Evolutionary conservation across 2,888 invertebrate genomes (phyloP).

Genomic region (Brenthis hecate): DNA sequence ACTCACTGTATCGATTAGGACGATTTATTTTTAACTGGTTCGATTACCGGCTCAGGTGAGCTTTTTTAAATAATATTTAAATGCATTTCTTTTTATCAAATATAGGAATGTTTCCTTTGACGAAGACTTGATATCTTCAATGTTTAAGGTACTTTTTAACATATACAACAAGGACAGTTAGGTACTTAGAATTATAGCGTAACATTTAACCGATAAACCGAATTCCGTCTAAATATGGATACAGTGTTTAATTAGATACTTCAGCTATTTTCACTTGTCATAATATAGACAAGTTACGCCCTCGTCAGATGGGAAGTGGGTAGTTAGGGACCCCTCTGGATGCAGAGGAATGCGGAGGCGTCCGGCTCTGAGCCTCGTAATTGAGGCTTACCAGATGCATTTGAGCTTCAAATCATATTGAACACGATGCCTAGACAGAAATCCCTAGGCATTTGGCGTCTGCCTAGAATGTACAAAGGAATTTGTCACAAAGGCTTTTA

Average conservation of each 20-base stretch:
- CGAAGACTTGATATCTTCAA: too few relatives aligned
- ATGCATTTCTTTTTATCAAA: too few relatives aligned
- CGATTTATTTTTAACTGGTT: too few relatives aligned
- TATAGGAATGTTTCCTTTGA: too few relatives aligned
- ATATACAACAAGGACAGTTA: too few relatives aligned
- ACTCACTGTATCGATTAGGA: too few relatives aligned
- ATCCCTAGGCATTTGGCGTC: slow-evolving; percentile 1
- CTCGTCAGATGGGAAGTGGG: slow-evolving; percentile 40
- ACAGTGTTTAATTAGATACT: not conserved
- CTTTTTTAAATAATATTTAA: too few relatives aligned
- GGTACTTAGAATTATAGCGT: too few relatives aligned
- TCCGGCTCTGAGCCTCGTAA: slow-evolving; percentile 47
- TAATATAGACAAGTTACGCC: slow-evolving; percentile 31
- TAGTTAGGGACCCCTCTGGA: slow-evolving; percentile 49
- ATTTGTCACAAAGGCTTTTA: not conserved
- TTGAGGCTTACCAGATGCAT: slow-evolving; percentile 27
- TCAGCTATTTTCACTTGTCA: slow-evolving; percentile 1
- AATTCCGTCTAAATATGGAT: too few relatives aligned
- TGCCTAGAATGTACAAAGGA: slow-evolving; percentile 6
- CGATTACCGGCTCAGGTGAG: too few relatives aligned
- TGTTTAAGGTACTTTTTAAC: too few relatives aligned
- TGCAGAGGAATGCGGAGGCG: slow-evolving; percentile 63
- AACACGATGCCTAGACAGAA: slow-evolving; percentile 10
- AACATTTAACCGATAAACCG: too few relatives aligned
- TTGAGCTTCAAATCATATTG: slow-evolving; percentile 24